Evolutionary conservation across 2,888 invertebrate species (phyloP), one percentile per base, ranked within the genome.

Genomic region (Chaitophorus viminalis): DNA sequence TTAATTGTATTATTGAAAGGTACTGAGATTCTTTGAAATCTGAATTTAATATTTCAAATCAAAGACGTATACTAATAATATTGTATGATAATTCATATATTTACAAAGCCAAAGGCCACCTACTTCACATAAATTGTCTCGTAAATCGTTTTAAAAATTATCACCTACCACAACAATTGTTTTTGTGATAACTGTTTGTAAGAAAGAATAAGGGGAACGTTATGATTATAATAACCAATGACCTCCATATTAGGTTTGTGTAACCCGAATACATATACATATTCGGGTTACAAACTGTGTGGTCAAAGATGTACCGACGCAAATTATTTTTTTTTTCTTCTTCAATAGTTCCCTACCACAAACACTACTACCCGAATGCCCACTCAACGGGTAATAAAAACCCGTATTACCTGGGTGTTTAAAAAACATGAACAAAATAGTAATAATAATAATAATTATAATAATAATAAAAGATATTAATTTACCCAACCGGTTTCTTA

Each of bases 291-390:
- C 78, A 72, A 70, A 78, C 52, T 54, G 78, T 78, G 78, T 78
- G 86, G 70, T 86, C 78, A 86, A 86, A 86, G 86, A 86, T 86
- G 70, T 68, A 86, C 78, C 54, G 78, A 78, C 72, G 86, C 72
- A 78, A 86, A 86, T 78, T 78, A 86, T 86, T 17, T 14, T 78
- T 86, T 77, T 75, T 77, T 86, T 78, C 39, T 77, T 21, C 68
- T 46, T 18, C 36, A 21, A 75, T 39, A 60, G 75, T 75, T 52
- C 33, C 46, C 75, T 74, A 85, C 77, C n/a, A 70, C 2, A n/a
- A 39, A 11, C 60, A 75, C 65, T 29, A 60, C 60, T 21, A 75
- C 36, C 46, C 68, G 68, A 68, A 29, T 52, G 33, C n/a, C 52
- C 18, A 77, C 33, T 86, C 78, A 18, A 54, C 70, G 46, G 52